Evolutionary conservation across 2,888 invertebrate species (phyloP).

Genomic region (Myopa testacea): DNA sequence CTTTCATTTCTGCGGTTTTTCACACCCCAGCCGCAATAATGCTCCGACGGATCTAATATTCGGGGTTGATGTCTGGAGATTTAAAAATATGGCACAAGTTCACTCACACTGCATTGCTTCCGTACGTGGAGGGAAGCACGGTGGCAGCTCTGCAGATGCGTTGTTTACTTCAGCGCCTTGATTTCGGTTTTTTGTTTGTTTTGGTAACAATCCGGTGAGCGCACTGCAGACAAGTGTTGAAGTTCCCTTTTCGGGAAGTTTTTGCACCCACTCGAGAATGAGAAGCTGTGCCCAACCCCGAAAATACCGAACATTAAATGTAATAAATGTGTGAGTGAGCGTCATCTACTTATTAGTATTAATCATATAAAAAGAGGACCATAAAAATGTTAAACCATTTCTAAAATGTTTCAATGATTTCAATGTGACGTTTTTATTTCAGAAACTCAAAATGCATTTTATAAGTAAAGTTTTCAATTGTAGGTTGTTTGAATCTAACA

Average conservation of each 20-base stretch:
- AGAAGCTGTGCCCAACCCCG: not conserved
- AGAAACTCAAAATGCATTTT: not conserved
- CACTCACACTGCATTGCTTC: not conserved
- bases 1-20: slow-evolving; percentile 44
- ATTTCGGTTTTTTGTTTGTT: slow-evolving; percentile 51
- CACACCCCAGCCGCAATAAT: not conserved
- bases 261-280: not conserved
- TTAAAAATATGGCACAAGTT: slow-evolving; percentile 45
- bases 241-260: slow-evolving; percentile 17
- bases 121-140: not conserved
- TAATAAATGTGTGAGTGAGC: no score
- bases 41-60: not conserved
- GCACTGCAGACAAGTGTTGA: slow-evolving; percentile 14
- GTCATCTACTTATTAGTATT: no score
- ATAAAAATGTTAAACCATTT: no score
- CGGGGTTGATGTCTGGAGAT: not conserved
- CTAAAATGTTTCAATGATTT: no score
- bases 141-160: not conserved
- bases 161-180: slow-evolving; percentile 54
- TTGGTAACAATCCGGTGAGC: slow-evolving; percentile 51
- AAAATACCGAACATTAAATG: no score
- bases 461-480: not conserved
- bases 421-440: not conserved
- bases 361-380: no score
- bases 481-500: not conserved